phyloP scores from a whole-genome alignment of 2,888 invertebrate species.

The Nebria brevicollis region DNA sequence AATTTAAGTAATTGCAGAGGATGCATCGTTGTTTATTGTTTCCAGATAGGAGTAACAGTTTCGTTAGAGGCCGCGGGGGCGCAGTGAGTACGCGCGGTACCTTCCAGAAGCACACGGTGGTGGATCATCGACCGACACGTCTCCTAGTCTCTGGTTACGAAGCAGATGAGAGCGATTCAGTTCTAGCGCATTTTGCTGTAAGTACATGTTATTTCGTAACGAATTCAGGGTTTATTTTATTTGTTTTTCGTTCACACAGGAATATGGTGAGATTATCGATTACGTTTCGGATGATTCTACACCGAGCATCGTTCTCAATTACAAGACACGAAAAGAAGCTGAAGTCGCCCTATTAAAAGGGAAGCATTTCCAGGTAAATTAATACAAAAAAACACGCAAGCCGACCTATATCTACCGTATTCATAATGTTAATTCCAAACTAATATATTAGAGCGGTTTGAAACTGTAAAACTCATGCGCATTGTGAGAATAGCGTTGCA shows the following conservation, averaged over 20 bases:
- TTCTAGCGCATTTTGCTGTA: slow-evolving; percentile 87
- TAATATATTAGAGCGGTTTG: too few species aligned
- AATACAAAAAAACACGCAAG: neutral
- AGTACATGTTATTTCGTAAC: slow-evolving; percentile 55
- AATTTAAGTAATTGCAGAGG: neutral
- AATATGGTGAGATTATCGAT: slow-evolving; percentile 89
- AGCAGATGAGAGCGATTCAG: slow-evolving; percentile 81
- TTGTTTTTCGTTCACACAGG: slow-evolving; percentile 64
- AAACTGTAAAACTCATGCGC: too few species aligned
- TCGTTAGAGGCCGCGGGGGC: slow-evolving; percentile 3
- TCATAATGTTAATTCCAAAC: too few species aligned
- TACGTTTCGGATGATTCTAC: slow-evolving; percentile 77
- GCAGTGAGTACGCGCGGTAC: neutral
- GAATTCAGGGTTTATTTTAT: neutral
- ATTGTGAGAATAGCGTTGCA: too few species aligned
- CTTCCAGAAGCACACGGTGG: slow-evolving; percentile 68
- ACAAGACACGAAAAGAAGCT: slow-evolving; percentile 79
- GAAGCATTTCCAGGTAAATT: slow-evolving; percentile 74
- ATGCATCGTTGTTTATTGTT: neutral
- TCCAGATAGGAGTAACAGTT: neutral
- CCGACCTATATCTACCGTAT: too few species aligned
- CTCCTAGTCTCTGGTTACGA: slow-evolving; percentile 89
- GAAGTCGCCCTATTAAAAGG: slow-evolving; percentile 82
- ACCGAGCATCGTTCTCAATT: slow-evolving; percentile 81
- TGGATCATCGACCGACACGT: slow-evolving; percentile 88